Conservation (phyloP, 2,113 vertebrate genomes). For the Eurypyga helias region DNA sequence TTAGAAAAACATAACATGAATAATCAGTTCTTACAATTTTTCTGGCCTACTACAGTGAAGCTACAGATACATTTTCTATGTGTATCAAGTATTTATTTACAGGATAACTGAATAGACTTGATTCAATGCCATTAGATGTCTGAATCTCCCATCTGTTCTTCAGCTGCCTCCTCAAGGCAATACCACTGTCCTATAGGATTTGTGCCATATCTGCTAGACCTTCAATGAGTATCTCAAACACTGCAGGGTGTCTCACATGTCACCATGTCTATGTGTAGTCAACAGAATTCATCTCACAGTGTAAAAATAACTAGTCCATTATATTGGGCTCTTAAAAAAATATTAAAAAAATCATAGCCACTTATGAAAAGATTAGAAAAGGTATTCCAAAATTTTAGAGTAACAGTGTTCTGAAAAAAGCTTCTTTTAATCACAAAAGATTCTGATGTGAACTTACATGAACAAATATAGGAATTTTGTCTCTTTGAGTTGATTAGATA, state of each 20-base stretch:
- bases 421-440: neutral
- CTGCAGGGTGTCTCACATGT: neutral
- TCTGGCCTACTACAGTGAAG: neutral
- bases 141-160: neutral
- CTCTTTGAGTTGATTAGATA: neutral
- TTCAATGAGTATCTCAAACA: neutral
- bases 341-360: neutral
- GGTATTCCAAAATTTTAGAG: neutral
- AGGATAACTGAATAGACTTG: neutral
- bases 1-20: neutral
- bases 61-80: neutral
- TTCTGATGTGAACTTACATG: neutral
- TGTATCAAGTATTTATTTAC: neutral
- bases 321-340: no score
- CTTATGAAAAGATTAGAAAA: neutral
- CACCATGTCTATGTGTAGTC: neutral
- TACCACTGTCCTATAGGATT: neutral
- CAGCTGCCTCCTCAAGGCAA: neutral
- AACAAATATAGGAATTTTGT: neutral
- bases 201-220: neutral
- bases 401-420: neutral
- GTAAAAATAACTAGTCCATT: neutral
- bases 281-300: neutral
- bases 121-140: neutral
- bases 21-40: neutral